A percentile compares a stretch with the other conserved stretches of the same genome.
Evolutionary conservation across 2,113 vertebrate species (phyloP).

Genomic region (Vombatus ursinus): DNA sequence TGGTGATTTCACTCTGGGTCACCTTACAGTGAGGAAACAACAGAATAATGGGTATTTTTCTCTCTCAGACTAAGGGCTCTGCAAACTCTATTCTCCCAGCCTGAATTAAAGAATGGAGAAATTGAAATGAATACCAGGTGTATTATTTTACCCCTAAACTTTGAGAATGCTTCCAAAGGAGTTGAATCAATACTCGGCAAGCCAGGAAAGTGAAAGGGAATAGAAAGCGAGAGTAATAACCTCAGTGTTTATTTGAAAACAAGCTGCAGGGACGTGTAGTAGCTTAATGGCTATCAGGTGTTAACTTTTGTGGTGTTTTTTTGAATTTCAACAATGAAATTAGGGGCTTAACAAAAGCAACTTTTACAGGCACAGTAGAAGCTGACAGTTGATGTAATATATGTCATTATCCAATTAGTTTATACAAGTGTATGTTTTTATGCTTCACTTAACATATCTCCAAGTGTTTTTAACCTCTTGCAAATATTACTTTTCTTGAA

Average conservation of each 20-base stretch:
- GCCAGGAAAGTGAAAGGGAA: conserved; percentile 8
- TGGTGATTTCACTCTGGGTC: not conserved
- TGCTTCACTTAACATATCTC: conserved; percentile 79
- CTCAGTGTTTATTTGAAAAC: not conserved
- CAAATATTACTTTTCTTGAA: conserved; percentile 62
- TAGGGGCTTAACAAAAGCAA: conserved; percentile 81
- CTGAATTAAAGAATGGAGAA: conserved; percentile 3
- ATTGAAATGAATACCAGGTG: not conserved
- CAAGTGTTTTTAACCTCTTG: conserved; percentile 66
- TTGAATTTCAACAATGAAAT: conserved; percentile 81
- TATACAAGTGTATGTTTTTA: conserved; percentile 69
- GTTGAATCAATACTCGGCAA: not conserved
- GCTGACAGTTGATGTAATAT: conserved; percentile 80
- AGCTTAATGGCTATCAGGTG: conserved; percentile 55
- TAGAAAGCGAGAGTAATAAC: not conserved
- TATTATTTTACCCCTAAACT: conserved; percentile 65
- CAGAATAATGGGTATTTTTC: not conserved
- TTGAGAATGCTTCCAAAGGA: conserved; percentile 54
- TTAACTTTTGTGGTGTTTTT: conserved; percentile 73
- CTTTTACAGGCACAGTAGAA: conserved; percentile 81
- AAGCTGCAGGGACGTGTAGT: conserved; percentile 26
- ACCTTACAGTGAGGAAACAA: not conserved
- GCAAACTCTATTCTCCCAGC: conserved; percentile 2
- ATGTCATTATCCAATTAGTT: conserved; percentile 85
- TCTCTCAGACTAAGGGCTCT: conserved; percentile 2